These are phyloP conservation scores for Pachymerium ferrugineum DNA, from an alignment of 2,888 invertebrate species.

Conservation along the genomic window DNA sequence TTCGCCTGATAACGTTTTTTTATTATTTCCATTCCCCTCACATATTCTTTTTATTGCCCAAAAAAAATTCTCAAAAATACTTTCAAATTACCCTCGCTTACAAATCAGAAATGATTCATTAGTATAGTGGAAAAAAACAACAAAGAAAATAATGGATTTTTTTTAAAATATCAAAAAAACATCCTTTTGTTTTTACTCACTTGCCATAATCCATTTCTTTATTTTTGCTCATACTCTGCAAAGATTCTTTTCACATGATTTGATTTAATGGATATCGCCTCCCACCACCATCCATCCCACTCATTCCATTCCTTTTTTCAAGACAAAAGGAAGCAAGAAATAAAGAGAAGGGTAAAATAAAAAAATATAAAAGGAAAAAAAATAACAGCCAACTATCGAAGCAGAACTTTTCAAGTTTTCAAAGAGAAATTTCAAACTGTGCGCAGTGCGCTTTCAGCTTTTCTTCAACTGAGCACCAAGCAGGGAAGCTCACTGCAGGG, in stretches of 20 bases:
- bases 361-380: not conserved
- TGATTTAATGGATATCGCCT: constrained; percentile 15
- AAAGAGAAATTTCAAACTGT: constrained; percentile 21
- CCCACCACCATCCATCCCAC: not conserved
- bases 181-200: not conserved
- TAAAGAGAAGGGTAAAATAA: not conserved
- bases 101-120: constrained; percentile 21
- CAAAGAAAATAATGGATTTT: constrained; percentile 10
- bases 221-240: constrained; percentile 15
- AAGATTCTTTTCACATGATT: constrained; percentile 21
- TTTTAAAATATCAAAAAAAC: not conserved
- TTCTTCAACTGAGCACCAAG: constrained; percentile 21
- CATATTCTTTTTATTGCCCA: not conserved
- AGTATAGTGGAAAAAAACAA: not conserved
- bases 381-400: constrained; percentile 21
- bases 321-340: constrained; percentile 21
- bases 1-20: not conserved
- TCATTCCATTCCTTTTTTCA: not conserved
- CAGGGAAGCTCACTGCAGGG: constrained; percentile 18
- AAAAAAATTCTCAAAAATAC: not conserved
- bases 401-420: constrained; percentile 21
- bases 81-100: constrained; percentile 3
- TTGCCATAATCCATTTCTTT: constrained; percentile 18
- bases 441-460: constrained; percentile 18
- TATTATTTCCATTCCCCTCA: not conserved